These are phyloP conservation scores for Phalacrocorax carbo DNA, from an alignment of 2,113 vertebrate genomes.

Conservation along the genomic window DNA sequence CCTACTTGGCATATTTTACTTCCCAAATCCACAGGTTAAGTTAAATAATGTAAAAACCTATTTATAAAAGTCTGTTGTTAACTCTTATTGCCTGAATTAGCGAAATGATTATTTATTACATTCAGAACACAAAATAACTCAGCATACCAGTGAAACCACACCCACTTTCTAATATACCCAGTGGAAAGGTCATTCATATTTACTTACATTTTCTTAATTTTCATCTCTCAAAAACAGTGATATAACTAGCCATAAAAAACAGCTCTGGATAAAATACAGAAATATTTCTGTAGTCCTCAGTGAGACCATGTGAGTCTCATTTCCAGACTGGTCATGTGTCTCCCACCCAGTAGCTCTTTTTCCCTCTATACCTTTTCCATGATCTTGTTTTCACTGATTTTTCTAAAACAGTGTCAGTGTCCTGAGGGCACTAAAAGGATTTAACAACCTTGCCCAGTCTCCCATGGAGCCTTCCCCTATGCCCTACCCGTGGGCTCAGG, in stretches of 20 bases:
- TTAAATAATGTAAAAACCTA: not conserved
- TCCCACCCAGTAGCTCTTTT: not conserved
- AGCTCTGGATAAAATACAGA: not conserved
- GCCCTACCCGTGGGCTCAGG: not conserved
- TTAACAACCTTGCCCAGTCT: not conserved
- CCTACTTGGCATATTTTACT: not conserved
- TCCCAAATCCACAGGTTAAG: not conserved
- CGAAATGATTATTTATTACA: not conserved
- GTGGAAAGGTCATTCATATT: not conserved
- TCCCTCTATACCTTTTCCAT: not conserved
- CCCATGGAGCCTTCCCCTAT: accelerated
- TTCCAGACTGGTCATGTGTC: not conserved
- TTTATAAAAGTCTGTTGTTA: not conserved
- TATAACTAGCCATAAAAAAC: not conserved
- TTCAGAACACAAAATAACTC: not conserved
- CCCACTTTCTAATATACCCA: not conserved
- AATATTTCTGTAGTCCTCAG: not conserved
- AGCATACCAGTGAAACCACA: not conserved
- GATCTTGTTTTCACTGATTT: not conserved
- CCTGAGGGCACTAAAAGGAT: not conserved
- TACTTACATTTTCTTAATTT: not conserved
- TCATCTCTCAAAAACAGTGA: not conserved
- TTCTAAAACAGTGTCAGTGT: not conserved
- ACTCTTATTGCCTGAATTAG: not conserved
- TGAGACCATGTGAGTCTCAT: not conserved